A percentile compares a stretch with the other conserved stretches of the same genome.
Evolutionary conservation across 2,888 invertebrate genomes (phyloP).

Genomic region (Stenoptilia bipunctidactyla): DNA sequence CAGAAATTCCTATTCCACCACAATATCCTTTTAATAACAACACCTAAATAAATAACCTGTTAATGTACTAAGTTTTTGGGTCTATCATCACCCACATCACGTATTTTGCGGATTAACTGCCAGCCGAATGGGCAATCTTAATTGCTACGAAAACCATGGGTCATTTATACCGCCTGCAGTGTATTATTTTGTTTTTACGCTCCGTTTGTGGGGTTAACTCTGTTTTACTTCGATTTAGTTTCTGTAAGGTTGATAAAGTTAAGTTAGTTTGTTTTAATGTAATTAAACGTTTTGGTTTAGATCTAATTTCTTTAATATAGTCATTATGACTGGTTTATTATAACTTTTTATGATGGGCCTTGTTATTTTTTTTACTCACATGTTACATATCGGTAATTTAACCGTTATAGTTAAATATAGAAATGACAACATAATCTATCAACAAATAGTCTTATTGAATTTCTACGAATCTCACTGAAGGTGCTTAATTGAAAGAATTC

Average conservation of each 20-base stretch:
- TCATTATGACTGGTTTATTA: too few relatives aligned
- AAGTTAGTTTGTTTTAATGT: slow-evolving; percentile 13
- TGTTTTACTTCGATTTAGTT: slow-evolving; percentile 17
- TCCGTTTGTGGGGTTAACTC: slow-evolving; percentile 30
- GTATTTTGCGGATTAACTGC: slow-evolving; percentile 66
- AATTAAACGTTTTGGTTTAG: neutral
- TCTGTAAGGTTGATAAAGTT: slow-evolving; percentile 35
- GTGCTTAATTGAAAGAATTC: too few relatives aligned
- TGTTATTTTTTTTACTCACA: too few relatives aligned
- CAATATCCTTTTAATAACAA: slow-evolving; percentile 29
- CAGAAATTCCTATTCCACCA: too few relatives aligned
- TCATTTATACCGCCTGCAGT: slow-evolving; percentile 49
- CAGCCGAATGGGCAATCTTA: slow-evolving; percentile 62
- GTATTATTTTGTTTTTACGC: slow-evolving; percentile 53
- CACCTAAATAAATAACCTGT: slow-evolving; percentile 9
- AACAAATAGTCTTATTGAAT: too few relatives aligned
- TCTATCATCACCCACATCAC: slow-evolving; percentile 63
- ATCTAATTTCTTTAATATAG: too few relatives aligned
- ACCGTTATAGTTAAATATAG: too few relatives aligned
- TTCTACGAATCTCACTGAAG: too few relatives aligned
- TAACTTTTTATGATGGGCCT: too few relatives aligned
- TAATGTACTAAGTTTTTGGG: slow-evolving; percentile 31
- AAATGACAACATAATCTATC: too few relatives aligned
- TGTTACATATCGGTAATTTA: too few relatives aligned
- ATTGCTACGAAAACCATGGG: slow-evolving; percentile 48